Conservation (phyloP, 2,113 vertebrate genomes). For the Tricholaema leucomelas region DNA sequence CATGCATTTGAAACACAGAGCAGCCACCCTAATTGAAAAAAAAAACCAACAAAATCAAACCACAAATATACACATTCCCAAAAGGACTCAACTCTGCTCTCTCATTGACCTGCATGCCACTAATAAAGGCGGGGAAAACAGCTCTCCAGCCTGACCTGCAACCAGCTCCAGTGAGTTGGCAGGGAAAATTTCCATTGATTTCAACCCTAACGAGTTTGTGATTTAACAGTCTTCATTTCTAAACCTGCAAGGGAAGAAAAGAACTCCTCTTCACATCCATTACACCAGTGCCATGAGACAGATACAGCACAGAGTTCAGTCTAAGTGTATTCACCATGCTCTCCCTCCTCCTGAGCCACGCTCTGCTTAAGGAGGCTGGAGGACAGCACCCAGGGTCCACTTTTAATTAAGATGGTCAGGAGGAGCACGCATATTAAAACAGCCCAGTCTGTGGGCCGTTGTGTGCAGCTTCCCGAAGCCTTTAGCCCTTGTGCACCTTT, state of each 20-base stretch:
- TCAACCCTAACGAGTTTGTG: neutral
- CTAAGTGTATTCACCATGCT: neutral
- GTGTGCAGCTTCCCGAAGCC: conserved; percentile 43
- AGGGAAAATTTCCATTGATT: neutral
- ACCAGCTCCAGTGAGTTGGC: neutral
- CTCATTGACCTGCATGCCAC: neutral
- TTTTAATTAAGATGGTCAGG: conserved; percentile 48
- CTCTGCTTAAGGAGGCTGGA: neutral
- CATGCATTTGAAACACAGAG: neutral
- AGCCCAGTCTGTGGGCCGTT: neutral
- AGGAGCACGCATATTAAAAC: neutral
- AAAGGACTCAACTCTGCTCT: neutral
- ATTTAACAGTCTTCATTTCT: neutral
- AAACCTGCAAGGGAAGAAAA: neutral
- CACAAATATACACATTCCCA: neutral
- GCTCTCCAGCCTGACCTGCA: neutral
- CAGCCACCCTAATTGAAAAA: neutral
- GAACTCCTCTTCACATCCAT: neutral
- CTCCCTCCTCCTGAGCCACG: neutral
- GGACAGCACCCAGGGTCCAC: neutral
- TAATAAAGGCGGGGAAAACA: neutral
- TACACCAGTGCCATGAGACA: neutral
- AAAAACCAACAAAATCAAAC: neutral
- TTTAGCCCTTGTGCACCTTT: conserved; percentile 46
- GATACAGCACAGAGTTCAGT: neutral